These are phyloP conservation scores for Cyprinodon diabolis DNA, from an alignment of 2,797 vertebrate species.

Conservation along the genomic window DNA sequence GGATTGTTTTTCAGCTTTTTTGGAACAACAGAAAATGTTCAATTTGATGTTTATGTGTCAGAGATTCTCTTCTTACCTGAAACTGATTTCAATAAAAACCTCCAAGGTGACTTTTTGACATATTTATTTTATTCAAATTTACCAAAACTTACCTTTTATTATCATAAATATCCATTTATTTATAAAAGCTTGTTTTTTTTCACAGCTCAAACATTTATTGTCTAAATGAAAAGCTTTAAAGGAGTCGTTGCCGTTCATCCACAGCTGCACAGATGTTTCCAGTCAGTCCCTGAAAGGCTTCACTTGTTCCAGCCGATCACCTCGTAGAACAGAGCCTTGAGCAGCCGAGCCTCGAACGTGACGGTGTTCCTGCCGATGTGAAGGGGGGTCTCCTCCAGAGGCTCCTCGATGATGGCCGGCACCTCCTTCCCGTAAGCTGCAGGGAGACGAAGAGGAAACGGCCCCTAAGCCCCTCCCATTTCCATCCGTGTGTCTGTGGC, in stretches of 20 bases:
- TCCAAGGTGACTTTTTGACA: not conserved
- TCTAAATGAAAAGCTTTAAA: slow-evolving; percentile 2
- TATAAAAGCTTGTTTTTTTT: slow-evolving; percentile 7
- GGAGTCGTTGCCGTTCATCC: not conserved
- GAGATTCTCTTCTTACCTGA: not conserved
- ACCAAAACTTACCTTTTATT: not conserved
- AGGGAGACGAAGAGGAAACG: not conserved
- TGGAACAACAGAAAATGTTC: too few relatives aligned
- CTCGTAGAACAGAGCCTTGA: slow-evolving; percentile 91
- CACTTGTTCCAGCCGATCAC: slow-evolving; percentile 87
- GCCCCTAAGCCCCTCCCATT: not conserved
- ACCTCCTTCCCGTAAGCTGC: slow-evolving; percentile 85
- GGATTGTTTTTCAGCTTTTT: too few relatives aligned
- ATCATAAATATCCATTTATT: slow-evolving; percentile 20
- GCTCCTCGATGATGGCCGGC: slow-evolving; percentile 90
- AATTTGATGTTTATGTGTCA: too few relatives aligned
- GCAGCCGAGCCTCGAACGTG: slow-evolving; percentile 90
- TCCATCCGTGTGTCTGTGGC: not conserved
- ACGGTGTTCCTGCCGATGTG: slow-evolving; percentile 93
- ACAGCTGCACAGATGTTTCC: too few relatives aligned
- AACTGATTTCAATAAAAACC: not conserved
- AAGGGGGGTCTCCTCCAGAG: slow-evolving; percentile 87
- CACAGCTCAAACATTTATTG: slow-evolving; percentile 1
- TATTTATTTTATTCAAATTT: not conserved
- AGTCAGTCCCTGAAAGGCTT: slow-evolving; percentile 17